These are phyloP conservation scores for Oxystoma pomonae DNA, from an alignment of 2,888 invertebrate genomes.

Conservation along the genomic window DNA sequence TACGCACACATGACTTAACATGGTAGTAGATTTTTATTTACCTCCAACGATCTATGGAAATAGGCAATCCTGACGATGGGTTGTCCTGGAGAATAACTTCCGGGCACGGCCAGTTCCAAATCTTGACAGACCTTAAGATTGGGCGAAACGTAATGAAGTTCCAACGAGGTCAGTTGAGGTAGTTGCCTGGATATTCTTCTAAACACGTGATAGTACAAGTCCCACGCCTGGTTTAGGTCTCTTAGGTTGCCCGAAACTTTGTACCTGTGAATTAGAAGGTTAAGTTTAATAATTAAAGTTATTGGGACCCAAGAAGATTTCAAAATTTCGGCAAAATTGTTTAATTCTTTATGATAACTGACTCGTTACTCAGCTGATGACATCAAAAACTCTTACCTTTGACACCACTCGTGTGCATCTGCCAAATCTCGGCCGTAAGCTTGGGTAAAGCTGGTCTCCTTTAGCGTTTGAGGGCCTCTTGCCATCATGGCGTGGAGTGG, in stretches of 20 bases:
- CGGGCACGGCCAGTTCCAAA: constrained; percentile 94
- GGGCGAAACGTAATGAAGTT: constrained; percentile 94
- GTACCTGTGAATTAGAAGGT: background rate
- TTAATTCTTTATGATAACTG: too few species aligned
- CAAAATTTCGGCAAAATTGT: too few species aligned
- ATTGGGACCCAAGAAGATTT: too few species aligned
- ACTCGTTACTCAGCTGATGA: too few species aligned
- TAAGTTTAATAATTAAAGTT: too few species aligned
- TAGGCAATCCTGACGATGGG: constrained; percentile 83
- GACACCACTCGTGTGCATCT: constrained; percentile 95
- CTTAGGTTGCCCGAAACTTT: constrained; percentile 76
- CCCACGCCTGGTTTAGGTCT: constrained; percentile 98
- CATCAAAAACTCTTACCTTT: too few species aligned
- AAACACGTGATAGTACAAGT: constrained; percentile 98
- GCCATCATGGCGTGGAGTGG: constrained; percentile 94
- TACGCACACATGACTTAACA: too few species aligned
- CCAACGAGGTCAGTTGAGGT: constrained; percentile 84
- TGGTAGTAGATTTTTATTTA: too few species aligned
- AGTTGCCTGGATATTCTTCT: constrained; percentile 93
- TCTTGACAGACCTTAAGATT: constrained; percentile 85
- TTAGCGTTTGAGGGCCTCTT: constrained; percentile 89
- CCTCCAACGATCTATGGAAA: constrained; percentile 88
- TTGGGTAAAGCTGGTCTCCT: constrained; percentile 95
- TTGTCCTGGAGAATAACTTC: constrained; percentile 93
- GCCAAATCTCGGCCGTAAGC: constrained; percentile 92